phyloP scores from a whole-genome alignment of 2,113 vertebrate genomes.

The Acinonyx jubatus region DNA sequence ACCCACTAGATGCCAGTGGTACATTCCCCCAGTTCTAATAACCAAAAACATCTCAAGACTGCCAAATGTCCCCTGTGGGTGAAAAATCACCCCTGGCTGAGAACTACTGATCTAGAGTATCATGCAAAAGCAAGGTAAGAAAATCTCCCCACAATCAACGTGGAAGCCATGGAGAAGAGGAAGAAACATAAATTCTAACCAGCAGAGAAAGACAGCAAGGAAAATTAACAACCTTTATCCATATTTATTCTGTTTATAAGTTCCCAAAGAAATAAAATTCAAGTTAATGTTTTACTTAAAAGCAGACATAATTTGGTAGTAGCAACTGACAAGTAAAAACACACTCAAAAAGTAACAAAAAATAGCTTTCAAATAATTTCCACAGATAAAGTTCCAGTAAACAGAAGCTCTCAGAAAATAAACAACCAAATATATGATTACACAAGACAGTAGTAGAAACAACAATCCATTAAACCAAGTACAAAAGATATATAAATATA shows the following conservation, averaged over 20 bases:
- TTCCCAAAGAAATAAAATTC: constrained; percentile 21
- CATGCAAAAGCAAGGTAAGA: neutral
- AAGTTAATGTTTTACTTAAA: constrained; percentile 6
- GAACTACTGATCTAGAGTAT: neutral
- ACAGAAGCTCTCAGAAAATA: neutral
- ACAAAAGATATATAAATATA: neutral
- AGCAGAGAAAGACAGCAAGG: neutral
- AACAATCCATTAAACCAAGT: neutral
- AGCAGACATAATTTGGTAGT: neutral
- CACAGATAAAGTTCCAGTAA: neutral
- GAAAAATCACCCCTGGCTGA: neutral
- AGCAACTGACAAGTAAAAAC: constrained; percentile 5
- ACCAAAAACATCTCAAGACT: neutral
- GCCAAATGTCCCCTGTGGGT: neutral
- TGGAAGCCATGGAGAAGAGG: neutral
- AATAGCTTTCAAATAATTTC: neutral
- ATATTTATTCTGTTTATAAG: neutral
- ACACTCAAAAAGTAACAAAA: neutral
- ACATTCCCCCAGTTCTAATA: neutral
- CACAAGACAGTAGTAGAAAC: neutral
- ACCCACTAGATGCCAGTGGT: neutral
- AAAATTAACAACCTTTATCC: neutral
- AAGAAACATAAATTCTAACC: neutral
- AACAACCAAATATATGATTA: neutral
- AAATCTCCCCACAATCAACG: neutral